These are phyloP conservation scores for Deroplatys truncata DNA, from an alignment of 2,888 invertebrate species.

Conservation along the genomic window DNA sequence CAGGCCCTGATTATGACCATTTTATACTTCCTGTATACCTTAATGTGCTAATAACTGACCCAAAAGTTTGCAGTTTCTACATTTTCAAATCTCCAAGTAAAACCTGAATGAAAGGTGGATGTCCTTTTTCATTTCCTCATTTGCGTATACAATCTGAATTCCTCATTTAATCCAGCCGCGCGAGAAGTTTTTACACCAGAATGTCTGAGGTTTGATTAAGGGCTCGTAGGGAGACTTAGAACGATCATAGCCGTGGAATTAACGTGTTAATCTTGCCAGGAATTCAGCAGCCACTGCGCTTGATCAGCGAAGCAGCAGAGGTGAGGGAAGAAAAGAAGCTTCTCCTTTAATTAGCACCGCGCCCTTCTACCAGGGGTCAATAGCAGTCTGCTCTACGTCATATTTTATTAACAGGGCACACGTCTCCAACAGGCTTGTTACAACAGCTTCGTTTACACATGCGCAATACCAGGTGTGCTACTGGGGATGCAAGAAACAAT, in stretches of 20 bases:
- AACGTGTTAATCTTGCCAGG: neutral
- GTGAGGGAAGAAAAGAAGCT: neutral
- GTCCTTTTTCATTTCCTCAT: too few species aligned
- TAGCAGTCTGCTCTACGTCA: neutral
- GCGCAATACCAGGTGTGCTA: neutral
- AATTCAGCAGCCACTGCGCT: neutral
- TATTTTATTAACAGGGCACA: neutral
- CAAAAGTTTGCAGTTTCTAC: too few species aligned
- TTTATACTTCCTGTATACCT: too few species aligned
- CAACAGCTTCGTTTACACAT: neutral
- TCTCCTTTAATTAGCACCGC: conserved; percentile 9
- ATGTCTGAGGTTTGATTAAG: too few species aligned
- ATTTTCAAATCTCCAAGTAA: too few species aligned
- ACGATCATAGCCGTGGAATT: neutral
- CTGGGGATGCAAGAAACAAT: neutral
- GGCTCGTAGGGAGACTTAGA: too few species aligned
- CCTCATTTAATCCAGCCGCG: too few species aligned
- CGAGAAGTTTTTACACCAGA: too few species aligned
- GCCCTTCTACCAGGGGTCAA: neutral
- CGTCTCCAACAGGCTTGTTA: neutral
- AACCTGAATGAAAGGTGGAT: too few species aligned
- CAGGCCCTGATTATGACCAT: too few species aligned
- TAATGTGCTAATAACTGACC: too few species aligned
- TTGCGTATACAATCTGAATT: too few species aligned
- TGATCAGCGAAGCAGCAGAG: neutral